phyloP scores from a whole-genome alignment of 2,113 vertebrate species.

The Zingel zingel region DNA sequence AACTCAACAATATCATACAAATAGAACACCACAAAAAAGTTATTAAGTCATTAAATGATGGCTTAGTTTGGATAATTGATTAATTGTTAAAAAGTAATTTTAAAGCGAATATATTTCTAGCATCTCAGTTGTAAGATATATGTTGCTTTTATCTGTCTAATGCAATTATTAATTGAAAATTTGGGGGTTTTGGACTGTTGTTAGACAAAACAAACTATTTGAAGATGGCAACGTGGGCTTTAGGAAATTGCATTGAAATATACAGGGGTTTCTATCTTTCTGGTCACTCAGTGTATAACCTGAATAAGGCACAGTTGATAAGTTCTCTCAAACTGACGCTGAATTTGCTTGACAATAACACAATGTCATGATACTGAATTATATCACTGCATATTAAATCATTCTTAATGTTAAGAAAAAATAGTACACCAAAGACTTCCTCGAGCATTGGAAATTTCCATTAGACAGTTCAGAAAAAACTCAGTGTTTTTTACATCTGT shows the following conservation, averaged over 20 bases:
- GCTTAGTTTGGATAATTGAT: too few species aligned
- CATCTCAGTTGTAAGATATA: not conserved
- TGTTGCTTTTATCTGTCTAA: not conserved
- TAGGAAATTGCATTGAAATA: not conserved
- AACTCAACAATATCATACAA: not conserved
- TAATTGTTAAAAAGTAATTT: not conserved
- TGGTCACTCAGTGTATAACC: not conserved
- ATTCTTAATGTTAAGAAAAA: not conserved
- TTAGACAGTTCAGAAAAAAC: constrained; percentile 3
- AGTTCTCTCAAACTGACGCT: not conserved
- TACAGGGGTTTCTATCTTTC: not conserved
- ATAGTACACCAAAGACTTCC: not conserved
- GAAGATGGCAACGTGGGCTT: not conserved
- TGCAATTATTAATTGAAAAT: not conserved
- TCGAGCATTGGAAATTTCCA: not conserved
- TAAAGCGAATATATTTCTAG: not conserved
- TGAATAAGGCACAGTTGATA: not conserved
- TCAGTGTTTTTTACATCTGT: constrained; percentile 10
- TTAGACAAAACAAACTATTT: not conserved
- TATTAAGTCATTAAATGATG: not conserved
- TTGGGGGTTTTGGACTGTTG: not conserved
- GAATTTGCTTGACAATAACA: not conserved
- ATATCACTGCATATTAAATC: not conserved
- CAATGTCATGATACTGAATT: not conserved
- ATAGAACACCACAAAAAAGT: not conserved